These are phyloP conservation scores for Sorex fumeus DNA, from an alignment of 2,113 vertebrate species.

Conservation along the genomic window DNA sequence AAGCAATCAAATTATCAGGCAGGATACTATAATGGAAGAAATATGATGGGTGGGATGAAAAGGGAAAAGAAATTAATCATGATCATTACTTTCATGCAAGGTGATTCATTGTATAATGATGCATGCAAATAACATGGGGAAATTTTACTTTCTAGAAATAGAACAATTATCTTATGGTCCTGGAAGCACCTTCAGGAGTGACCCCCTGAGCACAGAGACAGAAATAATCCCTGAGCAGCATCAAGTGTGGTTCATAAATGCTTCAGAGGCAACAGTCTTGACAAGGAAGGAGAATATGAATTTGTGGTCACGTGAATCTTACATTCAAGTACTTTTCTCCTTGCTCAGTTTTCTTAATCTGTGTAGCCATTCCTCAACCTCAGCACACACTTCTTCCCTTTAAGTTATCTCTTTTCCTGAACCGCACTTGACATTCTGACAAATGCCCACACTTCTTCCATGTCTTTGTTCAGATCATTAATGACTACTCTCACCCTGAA, in stretches of 20 bases:
- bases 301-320: neutral
- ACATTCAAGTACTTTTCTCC: neutral
- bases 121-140: neutral
- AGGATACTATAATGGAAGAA: neutral
- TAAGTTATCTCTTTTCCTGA: neutral
- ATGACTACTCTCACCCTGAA: neutral
- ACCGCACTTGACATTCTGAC: neutral
- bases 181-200: no score
- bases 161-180: no score
- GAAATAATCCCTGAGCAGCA: no score
- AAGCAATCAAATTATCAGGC: neutral
- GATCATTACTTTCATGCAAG: neutral
- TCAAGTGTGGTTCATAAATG: no score
- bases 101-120: neutral
- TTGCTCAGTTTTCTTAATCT: neutral
- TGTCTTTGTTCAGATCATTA: neutral
- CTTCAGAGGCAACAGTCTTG: neutral
- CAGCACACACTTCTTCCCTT: no score
- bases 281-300: neutral
- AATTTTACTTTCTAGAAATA: neutral
- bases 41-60: neutral
- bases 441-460: neutral
- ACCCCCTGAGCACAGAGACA: no score
- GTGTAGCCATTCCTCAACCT: neutral
- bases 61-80: neutral